Evolutionary conservation across 2,797 vertebrate species (phyloP).

Genomic region (Podarcis siculus): DNA sequence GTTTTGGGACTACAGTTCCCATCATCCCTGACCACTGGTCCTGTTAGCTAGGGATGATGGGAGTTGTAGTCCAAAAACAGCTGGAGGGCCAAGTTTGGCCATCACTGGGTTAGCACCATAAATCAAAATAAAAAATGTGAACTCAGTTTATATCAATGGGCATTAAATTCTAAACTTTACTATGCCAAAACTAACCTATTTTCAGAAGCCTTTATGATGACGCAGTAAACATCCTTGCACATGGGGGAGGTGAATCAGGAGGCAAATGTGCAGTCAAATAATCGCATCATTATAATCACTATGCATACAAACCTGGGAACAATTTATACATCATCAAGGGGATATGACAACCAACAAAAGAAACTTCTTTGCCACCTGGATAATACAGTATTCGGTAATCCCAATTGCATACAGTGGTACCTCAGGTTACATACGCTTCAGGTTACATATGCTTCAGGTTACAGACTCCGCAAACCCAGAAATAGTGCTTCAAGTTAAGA

Average conservation of each 20-base stretch:
- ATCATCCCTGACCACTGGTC: too few relatives aligned
- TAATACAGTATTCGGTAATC: neutral
- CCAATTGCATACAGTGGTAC: neutral
- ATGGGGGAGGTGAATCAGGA: neutral
- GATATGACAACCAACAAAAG: neutral
- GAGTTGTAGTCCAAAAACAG: too few relatives aligned
- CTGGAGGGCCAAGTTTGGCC: too few relatives aligned
- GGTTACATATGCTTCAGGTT: too few relatives aligned
- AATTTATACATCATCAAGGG: neutral
- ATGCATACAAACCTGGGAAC: neutral
- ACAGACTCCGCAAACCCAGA: too few relatives aligned
- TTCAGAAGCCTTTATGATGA: neutral
- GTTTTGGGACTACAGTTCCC: too few relatives aligned
- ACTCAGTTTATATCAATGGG: neutral
- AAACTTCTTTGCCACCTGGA: neutral
- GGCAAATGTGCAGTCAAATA: neutral
- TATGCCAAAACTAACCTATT: neutral
- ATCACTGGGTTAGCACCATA: too few relatives aligned
- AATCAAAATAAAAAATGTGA: neutral
- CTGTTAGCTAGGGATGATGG: too few relatives aligned
- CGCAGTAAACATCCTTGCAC: neutral
- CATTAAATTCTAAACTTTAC: neutral
- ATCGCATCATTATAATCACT: neutral
- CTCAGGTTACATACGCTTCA: too few relatives aligned
- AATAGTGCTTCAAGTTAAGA: too few relatives aligned